phyloP scores from a whole-genome alignment of 2,113 vertebrate genomes.

The Corythornis vintsioides region DNA sequence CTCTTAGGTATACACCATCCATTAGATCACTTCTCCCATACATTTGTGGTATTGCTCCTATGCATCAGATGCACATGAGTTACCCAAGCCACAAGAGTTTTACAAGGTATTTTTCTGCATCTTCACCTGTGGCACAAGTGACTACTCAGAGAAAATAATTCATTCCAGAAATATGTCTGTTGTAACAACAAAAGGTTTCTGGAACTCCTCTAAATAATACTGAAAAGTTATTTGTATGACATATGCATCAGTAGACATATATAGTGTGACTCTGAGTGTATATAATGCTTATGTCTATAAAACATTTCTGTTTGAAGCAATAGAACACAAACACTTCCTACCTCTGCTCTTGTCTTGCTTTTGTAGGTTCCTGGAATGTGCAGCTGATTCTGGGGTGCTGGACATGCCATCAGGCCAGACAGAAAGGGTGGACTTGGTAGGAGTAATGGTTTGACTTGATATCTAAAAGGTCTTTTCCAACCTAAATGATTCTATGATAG shows the following conservation, averaged over 20 bases:
- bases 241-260: background rate
- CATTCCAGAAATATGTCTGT: background rate
- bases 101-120: background rate
- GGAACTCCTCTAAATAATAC: background rate
- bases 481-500: no score
- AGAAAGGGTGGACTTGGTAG: background rate
- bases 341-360: background rate
- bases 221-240: background rate
- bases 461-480: no score
- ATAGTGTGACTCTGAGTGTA: background rate
- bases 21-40: conserved; percentile 10
- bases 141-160: background rate
- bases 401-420: background rate
- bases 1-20: background rate
- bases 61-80: background rate
- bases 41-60: background rate
- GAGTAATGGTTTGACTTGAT: no score
- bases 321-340: background rate
- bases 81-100: background rate
- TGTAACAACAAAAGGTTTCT: background rate
- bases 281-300: background rate
- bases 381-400: background rate
- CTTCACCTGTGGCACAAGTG: background rate
- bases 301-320: background rate
- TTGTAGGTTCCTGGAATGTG: background rate